Percentiles rank a stretch among this genome's conserved stretches.
phyloP scores from a whole-genome alignment of 2,797 vertebrate genomes.

The Bothrops alternatus region DNA sequence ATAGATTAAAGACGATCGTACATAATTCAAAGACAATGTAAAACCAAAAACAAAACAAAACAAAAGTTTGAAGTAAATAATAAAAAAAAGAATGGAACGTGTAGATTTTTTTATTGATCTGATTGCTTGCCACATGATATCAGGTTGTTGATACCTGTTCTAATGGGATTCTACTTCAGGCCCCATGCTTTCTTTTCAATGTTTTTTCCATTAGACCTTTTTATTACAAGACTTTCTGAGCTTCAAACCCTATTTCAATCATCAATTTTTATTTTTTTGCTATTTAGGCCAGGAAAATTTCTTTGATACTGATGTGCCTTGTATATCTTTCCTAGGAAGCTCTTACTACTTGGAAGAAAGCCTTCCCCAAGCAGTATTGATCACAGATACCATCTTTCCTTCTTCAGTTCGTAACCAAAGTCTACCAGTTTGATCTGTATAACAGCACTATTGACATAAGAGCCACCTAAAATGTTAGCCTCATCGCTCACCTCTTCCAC shows the following conservation, averaged over 20 bases:
- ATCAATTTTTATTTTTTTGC: neutral
- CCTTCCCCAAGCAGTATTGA: constrained; percentile 4
- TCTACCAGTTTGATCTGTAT: constrained; percentile 1
- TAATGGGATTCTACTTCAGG: neutral
- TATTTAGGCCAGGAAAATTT: constrained; percentile 23
- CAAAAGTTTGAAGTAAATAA: no score
- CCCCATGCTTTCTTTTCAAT: constrained; percentile 4
- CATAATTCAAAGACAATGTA: neutral
- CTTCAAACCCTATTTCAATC: constrained; percentile 15
- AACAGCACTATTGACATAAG: neutral
- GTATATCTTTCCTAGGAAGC: constrained; percentile 22
- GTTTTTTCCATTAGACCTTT: constrained; percentile 21
- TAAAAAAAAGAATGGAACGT: constrained; percentile 1
- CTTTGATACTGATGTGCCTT: constrained; percentile 28
- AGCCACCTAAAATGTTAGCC: neutral
- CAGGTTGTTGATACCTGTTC: constrained; percentile 5
- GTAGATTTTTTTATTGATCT: neutral
- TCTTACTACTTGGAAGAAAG: constrained; percentile 2
- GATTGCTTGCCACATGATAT: constrained; percentile 14
- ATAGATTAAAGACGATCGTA: neutral
- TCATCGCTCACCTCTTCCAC: neutral
- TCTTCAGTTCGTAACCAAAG: neutral
- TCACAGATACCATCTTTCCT: constrained; percentile 11
- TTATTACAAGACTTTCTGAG: neutral
- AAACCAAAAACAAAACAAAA: neutral